phyloP scores from a whole-genome alignment of 2,113 vertebrate genomes.

The Oceanodroma tethys region DNA sequence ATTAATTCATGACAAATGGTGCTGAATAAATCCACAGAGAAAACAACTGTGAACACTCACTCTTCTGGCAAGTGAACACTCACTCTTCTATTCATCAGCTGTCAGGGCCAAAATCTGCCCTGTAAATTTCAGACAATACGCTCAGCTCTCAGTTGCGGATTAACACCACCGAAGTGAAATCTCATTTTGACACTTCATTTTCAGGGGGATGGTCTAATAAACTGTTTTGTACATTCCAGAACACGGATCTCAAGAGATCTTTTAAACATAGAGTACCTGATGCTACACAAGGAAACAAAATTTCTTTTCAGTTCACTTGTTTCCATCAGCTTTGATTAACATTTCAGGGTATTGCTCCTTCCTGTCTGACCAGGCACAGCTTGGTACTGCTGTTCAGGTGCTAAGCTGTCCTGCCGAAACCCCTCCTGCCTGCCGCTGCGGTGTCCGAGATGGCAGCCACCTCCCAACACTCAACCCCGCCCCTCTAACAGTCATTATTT shows the following conservation, averaged over 20 bases:
- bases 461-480: not conserved
- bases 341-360: not conserved
- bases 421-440: not conserved
- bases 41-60: constrained; percentile 33
- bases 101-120: constrained; percentile 38
- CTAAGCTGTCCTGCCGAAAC: not conserved
- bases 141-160: not conserved
- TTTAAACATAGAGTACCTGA: not conserved
- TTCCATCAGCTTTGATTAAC: not conserved
- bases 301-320: not conserved
- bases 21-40: constrained; percentile 36
- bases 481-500: not conserved
- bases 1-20: constrained; percentile 59
- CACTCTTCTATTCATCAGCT: not conserved
- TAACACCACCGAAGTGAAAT: not conserved
- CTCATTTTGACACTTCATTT: not conserved
- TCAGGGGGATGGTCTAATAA: not conserved
- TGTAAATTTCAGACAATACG: not conserved
- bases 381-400: rapidly evolving
- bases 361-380: not conserved
- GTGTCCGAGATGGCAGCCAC: not conserved
- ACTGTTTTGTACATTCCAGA: not conserved
- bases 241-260: not conserved
- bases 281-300: not conserved
- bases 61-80: constrained; percentile 48